These are phyloP conservation scores for Gryllus bimaculatus DNA, from an alignment of 1,140 invertebrate species.

Conservation along the genomic window DNA sequence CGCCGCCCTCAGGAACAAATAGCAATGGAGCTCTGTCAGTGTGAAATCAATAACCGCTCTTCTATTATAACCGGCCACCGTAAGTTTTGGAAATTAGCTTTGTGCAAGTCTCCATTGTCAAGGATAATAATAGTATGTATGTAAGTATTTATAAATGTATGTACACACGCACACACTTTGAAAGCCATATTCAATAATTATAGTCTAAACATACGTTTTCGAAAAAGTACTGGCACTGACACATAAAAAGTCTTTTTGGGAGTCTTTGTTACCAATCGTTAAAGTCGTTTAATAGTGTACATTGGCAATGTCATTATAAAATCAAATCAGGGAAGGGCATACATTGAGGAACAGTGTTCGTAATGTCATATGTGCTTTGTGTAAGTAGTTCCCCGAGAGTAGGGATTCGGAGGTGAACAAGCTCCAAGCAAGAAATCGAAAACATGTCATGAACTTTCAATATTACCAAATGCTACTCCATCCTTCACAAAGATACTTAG, in stretches of 20 bases:
- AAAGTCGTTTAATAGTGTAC: conserved; percentile 7
- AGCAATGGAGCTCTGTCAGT: background rate
- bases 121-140: background rate
- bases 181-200: conserved; percentile 16
- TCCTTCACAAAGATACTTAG: background rate
- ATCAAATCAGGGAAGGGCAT: conserved; percentile 20
- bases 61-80: background rate
- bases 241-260: conserved; percentile 13
- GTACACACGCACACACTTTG: conserved; percentile 8
- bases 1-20: background rate
- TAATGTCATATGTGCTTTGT: conserved; percentile 23
- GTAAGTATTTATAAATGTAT: background rate
- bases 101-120: conserved; percentile 8
- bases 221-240: conserved; percentile 20
- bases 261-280: conserved; percentile 13
- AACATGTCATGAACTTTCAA: background rate
- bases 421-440: conserved; percentile 2
- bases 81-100: conserved; percentile 11
- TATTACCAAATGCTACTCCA: background rate
- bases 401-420: conserved; percentile 16
- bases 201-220: conserved; percentile 12
- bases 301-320: conserved; percentile 18
- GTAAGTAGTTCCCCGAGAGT: conserved; percentile 21
- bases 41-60: background rate
- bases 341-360: conserved; percentile 23